Evolutionary conservation across 2,113 vertebrate genomes (phyloP), one percentile per base, ranked within the genome.

Genomic region (Eclectus roratus): DNA sequence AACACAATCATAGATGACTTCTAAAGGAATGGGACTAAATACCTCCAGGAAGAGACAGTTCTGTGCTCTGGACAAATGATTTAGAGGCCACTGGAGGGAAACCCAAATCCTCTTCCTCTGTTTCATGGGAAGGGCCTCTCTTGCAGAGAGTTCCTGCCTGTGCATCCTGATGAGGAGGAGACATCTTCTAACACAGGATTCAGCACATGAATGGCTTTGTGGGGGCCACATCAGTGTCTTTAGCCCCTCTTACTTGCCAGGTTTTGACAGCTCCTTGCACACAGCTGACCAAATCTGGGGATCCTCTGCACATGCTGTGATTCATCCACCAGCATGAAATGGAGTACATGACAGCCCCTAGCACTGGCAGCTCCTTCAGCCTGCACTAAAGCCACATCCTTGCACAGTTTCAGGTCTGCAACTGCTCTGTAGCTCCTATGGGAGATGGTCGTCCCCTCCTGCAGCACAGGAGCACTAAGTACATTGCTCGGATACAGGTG

Each of bases 81-180:
- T 93, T 73, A 91, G 90, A 93, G 90, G 96, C 88, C 79, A 70
- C 90, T 53, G 79, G 89, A 77, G 72, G 90, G 93, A 93, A 95
- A 90, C 14, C 35, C 70, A 85, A 91, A 91, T 35, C 52, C 43
- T 74, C 79, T 91, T 94, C 96, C 94, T 94, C 87, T 86, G 0
- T 74, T 89, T 70, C 6, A 17, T 10, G 25, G 60, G 81, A 52
- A 88, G 56, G 87, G 74, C 47, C 65, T 87, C 69, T 74, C 74
- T 78, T n/a, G 49, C 71, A 80, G 37, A 63, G 43, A 73, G 68
- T 35, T 86, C 49, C 68, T 90, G 61, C 61, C 47, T 7, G 13
- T 43, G 29, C 73, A 66, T 76, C 44, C 80, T 70, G 65, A 28
- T 0, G 4, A 63, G 68, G 46, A 83, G 31, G 64, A 89, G 55